A percentile compares a stretch with the other conserved stretches of the same genome.
Conservation (phyloP, 2,113 vertebrate genomes). For the Apistogramma diplotaenia region DNA sequence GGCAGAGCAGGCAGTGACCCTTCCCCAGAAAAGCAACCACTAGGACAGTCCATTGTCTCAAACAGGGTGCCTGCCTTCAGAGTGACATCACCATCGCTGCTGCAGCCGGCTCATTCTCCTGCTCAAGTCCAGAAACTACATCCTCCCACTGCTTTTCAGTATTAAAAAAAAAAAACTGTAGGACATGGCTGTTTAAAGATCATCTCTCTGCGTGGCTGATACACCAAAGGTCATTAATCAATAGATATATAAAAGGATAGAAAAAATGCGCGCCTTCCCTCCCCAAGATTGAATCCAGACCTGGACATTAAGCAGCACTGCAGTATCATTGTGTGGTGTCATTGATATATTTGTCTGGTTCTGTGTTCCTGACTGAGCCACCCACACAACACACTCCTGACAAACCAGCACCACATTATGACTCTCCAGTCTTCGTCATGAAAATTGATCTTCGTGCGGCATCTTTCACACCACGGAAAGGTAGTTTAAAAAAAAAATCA, state of each 20-base stretch:
- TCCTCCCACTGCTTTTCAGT: background rate
- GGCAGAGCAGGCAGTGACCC: slow-evolving; percentile 67
- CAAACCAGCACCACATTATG: slow-evolving; percentile 15
- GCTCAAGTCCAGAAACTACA: slow-evolving; percentile 27
- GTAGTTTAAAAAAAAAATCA: background rate
- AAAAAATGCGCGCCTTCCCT: background rate
- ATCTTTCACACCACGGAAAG: background rate
- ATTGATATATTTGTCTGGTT: slow-evolving; percentile 43
- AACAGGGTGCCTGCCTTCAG: slow-evolving; percentile 42
- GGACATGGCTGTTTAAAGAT: background rate
- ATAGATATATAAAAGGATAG: background rate
- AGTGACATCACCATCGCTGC: slow-evolving; percentile 59
- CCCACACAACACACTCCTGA: slow-evolving; percentile 45
- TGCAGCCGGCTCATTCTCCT: slow-evolving; percentile 26
- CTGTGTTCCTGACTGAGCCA: slow-evolving; percentile 45
- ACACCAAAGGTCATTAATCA: background rate
- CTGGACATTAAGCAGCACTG: slow-evolving; percentile 32
- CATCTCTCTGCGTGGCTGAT: background rate
- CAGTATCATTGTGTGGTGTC: slow-evolving; percentile 50
- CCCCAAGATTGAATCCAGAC: background rate
- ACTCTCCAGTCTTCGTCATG: slow-evolving; percentile 1
- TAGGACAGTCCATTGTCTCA: slow-evolving; percentile 74
- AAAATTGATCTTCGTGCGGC: background rate
- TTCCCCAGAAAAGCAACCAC: slow-evolving; percentile 60
- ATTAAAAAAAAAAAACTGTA: background rate